phyloP scores from a whole-genome alignment of 1,140 invertebrate species.

The Holotrichia oblita region DNA sequence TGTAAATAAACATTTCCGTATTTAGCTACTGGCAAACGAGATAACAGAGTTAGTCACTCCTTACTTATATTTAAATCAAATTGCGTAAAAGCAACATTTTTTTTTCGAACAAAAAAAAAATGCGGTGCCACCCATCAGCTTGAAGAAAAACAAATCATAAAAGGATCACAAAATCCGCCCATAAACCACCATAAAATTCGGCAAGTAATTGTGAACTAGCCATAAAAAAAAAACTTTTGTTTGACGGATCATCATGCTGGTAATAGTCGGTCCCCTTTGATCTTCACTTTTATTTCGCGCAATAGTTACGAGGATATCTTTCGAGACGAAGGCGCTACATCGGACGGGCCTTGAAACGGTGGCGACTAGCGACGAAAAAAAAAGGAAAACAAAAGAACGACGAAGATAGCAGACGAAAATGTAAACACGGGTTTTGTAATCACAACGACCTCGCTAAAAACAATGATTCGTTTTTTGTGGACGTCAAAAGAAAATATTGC shows the following conservation, averaged over 20 bases:
- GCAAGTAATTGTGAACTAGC: constrained; percentile 1
- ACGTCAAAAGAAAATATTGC: no score
- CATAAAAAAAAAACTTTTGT: not conserved
- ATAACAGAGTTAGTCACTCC: no score
- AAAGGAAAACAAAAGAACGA: not conserved
- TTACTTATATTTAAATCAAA: no score
- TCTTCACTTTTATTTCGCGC: not conserved
- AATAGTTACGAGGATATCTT: not conserved
- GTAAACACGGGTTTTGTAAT: not conserved
- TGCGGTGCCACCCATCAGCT: no score
- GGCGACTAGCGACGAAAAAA: not conserved
- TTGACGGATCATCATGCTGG: not conserved
- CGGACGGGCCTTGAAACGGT: not conserved
- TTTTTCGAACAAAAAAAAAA: no score
- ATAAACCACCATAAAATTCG: constrained; percentile 7
- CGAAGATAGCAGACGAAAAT: not conserved
- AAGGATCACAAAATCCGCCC: not conserved
- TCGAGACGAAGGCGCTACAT: not conserved
- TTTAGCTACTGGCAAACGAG: no score
- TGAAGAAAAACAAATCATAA: no score
- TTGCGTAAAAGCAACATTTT: no score
- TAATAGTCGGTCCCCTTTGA: not conserved
- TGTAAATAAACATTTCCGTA: no score
- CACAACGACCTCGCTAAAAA: not conserved
- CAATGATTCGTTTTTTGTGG: not conserved